Base-by-base conservation (phyloP, 2,113 vertebrate species). In the Anser cygnoides region DNA sequence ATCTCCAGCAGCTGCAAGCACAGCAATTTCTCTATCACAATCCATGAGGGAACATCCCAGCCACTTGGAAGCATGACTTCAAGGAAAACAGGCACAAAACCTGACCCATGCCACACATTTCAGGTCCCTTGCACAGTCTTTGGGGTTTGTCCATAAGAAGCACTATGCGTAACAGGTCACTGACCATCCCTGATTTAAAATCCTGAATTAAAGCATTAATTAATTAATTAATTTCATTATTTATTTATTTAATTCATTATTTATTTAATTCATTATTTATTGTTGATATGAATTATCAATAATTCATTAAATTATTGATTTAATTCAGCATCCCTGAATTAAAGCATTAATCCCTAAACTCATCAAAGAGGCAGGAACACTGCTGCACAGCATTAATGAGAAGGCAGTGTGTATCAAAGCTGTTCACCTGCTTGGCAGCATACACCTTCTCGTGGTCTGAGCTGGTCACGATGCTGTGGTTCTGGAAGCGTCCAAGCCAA, bases 51-150 rank as follows among this genome's bases (percentile, higher is more conserved):
- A 76, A 15, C 13, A 22, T 35, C 73, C 20, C 26, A 7, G 26
- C 9, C 0, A 1, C 18, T 75, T 39, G 1, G 0, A 59, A 72
- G 29, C 3, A 11, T 3, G 39, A 17, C 46, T 39, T 70, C 39
- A 39, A 6, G 49, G 20, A 50, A 54, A 25, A 31, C 11, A 59
- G 78, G 19, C 39, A 33, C 52, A 50, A 59, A 66, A 23, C 31
- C 35, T 8, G 49, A 12, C 29, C 59, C 0, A 0, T 7, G 39
- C 14, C 66, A 55, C 18, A 20, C 0, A 0, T 43, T 29, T n/a
- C n/a, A n/a, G 49, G 55, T 18, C 18, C 18, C 28, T 28, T 74
- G 26, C 39, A 68, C 8, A 1, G 49, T 66, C 37, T 61, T 28
- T 33, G 61, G 55, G 31, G 46, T 72, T 35, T 28, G 10, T 37